A percentile compares a stretch with the other conserved stretches of the same genome.
phyloP scores from a whole-genome alignment of 2,888 invertebrate genomes.

The Dioctria rufipes region DNA sequence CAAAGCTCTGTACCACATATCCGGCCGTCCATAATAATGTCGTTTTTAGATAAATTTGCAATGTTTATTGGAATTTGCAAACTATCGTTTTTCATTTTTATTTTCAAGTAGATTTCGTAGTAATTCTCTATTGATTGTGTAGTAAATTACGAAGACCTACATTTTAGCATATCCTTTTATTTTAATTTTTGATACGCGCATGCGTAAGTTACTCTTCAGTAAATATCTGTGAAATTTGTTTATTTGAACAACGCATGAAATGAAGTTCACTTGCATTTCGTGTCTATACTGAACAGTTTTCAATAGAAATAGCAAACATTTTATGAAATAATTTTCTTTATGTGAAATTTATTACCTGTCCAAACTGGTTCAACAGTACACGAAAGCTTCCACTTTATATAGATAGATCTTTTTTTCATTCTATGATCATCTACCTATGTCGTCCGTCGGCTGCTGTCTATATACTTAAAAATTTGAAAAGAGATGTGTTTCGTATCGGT shows the following conservation, averaged over 20 bases:
- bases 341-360: background rate
- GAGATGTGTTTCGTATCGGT: background rate
- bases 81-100: background rate
- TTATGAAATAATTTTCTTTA: background rate
- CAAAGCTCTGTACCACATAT: background rate
- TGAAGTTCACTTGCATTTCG: background rate
- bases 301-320: background rate
- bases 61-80: background rate
- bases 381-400: background rate
- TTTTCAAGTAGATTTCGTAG: background rate
- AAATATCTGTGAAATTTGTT: background rate
- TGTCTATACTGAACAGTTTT: background rate
- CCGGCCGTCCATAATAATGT: background rate
- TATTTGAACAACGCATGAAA: background rate
- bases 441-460: background rate
- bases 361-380: background rate
- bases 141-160: no score
- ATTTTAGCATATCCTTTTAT: background rate
- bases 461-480: constrained; percentile 2
- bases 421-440: background rate
- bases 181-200: background rate
- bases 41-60: background rate
- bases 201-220: background rate
- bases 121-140: background rate
- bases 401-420: background rate